Percentiles rank a stretch among this genome's conserved stretches.
phyloP scores from a whole-genome alignment of 1,140 invertebrate genomes.

The Phymorhynchus buccinoides region DNA sequence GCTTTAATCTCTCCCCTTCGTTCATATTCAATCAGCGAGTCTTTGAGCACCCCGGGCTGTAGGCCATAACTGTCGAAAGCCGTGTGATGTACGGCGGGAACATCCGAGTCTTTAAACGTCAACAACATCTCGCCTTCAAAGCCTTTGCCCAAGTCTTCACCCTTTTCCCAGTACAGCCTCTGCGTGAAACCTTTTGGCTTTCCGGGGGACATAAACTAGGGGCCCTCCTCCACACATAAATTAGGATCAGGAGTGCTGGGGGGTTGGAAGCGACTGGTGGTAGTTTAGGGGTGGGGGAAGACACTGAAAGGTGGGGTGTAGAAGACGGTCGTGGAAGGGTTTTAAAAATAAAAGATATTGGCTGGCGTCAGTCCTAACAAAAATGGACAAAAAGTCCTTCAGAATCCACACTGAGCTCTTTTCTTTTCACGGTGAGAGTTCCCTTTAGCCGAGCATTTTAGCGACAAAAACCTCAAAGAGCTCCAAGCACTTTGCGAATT shows the following conservation, averaged over 20 bases:
- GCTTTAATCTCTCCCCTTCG: slow-evolving; percentile 37
- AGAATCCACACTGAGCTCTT: background rate
- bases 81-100: slow-evolving; percentile 27
- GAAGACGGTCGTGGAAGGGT: background rate
- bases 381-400: slow-evolving; percentile 13
- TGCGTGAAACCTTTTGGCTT: background rate
- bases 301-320: background rate
- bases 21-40: slow-evolving; percentile 39
- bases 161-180: background rate
- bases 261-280: background rate
- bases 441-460: background rate
- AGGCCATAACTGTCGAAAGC: slow-evolving; percentile 35
- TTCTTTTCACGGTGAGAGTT: background rate
- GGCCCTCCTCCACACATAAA: background rate
- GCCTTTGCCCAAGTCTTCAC: background rate
- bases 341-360: background rate
- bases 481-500: background rate
- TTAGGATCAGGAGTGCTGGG: slow-evolving; percentile 7
- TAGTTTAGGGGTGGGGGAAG: background rate
- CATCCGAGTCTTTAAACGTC: slow-evolving; percentile 37
- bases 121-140: slow-evolving; percentile 36
- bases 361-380: background rate
- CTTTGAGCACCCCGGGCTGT: slow-evolving; percentile 30
- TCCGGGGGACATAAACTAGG: background rate
- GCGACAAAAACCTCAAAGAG: slow-evolving; percentile 21